Conservation (phyloP, 2,888 invertebrate genomes). For the Pediacus dermestoides region DNA sequence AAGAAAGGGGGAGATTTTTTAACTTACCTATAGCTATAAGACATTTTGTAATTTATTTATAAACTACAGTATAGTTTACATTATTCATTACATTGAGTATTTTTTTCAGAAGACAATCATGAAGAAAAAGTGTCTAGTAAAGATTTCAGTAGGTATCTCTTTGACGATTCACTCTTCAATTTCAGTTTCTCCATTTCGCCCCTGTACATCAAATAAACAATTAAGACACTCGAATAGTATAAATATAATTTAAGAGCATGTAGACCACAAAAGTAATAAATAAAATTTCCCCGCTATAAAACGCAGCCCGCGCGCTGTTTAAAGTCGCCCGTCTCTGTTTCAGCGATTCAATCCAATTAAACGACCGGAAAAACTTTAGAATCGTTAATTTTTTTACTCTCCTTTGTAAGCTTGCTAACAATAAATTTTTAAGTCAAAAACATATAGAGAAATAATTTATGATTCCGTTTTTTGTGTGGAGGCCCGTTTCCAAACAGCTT, state of each 20-base stretch:
- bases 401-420: constrained; percentile 39
- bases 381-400: constrained; percentile 47
- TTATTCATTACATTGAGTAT: too few species aligned
- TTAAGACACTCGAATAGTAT: constrained; percentile 26
- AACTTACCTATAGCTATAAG: too few species aligned
- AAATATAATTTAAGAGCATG: constrained; percentile 29
- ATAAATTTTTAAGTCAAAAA: constrained; percentile 48
- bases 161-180: too few species aligned
- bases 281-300: constrained; percentile 42
- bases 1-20: constrained; percentile 1
- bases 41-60: too few species aligned
- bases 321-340: constrained; percentile 39
- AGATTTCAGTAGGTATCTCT: too few species aligned
- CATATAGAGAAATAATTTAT: constrained; percentile 33
- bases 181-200: not conserved
- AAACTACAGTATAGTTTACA: too few species aligned
- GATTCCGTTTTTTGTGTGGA: not conserved
- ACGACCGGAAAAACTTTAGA: constrained; percentile 48
- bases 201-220: constrained; percentile 20
- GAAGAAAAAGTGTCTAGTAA: too few species aligned
- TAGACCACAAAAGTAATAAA: constrained; percentile 33
- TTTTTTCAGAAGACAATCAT: too few species aligned
- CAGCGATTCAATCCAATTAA: constrained; percentile 49
- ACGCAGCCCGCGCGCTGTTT: constrained; percentile 46
- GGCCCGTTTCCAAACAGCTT: not conserved